These are phyloP conservation scores for Ceyx margarethae DNA, from an alignment of 2,113 vertebrate genomes.

Conservation along the genomic window DNA sequence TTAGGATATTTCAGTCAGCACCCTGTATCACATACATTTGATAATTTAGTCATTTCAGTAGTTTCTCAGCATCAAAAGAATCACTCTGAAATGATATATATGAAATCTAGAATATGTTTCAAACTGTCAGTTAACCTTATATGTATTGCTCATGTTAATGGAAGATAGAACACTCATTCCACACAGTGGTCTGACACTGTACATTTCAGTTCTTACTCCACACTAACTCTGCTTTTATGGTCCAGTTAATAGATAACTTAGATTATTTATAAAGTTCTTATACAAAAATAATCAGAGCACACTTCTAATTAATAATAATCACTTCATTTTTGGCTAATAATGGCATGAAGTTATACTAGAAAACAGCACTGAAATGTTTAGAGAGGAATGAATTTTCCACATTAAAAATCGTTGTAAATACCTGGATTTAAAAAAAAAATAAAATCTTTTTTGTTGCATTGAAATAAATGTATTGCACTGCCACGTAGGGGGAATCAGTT, in stretches of 20 bases:
- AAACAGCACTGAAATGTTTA: background rate
- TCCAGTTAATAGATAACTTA: background rate
- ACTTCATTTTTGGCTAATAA: background rate
- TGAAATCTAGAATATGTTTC: background rate
- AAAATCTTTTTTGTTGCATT: background rate
- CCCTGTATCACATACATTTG: background rate
- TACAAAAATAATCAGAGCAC: background rate
- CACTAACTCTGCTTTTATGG: background rate
- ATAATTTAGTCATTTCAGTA: background rate
- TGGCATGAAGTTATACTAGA: background rate
- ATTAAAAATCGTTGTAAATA: background rate
- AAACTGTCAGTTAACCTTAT: background rate
- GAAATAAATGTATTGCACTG: background rate
- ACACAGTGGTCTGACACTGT: conserved; percentile 5
- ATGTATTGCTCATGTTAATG: background rate
- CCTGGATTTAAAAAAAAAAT: background rate
- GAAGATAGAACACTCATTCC: background rate
- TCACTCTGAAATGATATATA: background rate
- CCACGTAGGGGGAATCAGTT: background rate
- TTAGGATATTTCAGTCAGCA: background rate
- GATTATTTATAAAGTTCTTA: background rate
- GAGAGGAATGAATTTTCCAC: background rate
- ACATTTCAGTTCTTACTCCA: conserved; percentile 9
- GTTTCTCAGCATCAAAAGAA: background rate
- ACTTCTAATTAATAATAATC: background rate